A percentile compares a stretch with the other conserved stretches of the same genome.
phyloP scores from a whole-genome alignment of 2,113 vertebrate genomes.

The Hiodon alosoides region DNA sequence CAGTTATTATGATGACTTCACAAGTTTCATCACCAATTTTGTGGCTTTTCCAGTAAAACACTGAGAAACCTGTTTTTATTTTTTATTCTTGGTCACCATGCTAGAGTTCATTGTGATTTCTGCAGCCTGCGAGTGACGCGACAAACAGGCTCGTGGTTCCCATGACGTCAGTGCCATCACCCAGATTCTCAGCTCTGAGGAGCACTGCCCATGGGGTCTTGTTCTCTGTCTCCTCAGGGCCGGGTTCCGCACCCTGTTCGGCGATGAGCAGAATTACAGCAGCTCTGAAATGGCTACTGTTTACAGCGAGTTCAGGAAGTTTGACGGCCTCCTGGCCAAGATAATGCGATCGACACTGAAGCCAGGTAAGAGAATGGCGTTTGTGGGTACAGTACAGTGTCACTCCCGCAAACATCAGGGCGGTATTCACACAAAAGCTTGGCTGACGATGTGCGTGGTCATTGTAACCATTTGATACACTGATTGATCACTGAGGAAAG shows the following conservation, averaged over 20 bases:
- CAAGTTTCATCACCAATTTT: too few species aligned
- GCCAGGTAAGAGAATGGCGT: slow-evolving; percentile 42
- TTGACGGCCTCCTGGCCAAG: slow-evolving; percentile 69
- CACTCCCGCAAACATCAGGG: too few species aligned
- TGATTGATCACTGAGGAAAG: too few species aligned
- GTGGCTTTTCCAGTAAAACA: too few species aligned
- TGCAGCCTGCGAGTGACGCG: background rate
- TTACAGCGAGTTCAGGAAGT: slow-evolving; percentile 66
- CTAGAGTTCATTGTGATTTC: background rate
- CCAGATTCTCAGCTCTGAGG: background rate
- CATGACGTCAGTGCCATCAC: background rate
- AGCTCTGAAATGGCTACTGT: slow-evolving; percentile 43
- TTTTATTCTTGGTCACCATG: too few species aligned
- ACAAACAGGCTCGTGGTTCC: too few species aligned
- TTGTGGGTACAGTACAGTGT: background rate
- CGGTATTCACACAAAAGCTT: background rate
- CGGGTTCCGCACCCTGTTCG: slow-evolving; percentile 70
- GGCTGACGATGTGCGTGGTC: too few species aligned
- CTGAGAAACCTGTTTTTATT: too few species aligned
- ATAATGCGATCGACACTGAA: slow-evolving; percentile 57
- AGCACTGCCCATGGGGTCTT: background rate
- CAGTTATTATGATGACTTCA: too few species aligned
- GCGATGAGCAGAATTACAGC: slow-evolving; percentile 42
- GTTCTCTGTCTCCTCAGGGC: slow-evolving; percentile 53
- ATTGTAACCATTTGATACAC: too few species aligned